Conservation (phyloP, 2,113 vertebrate genomes). For the Tretioscincus oriximinensis region DNA sequence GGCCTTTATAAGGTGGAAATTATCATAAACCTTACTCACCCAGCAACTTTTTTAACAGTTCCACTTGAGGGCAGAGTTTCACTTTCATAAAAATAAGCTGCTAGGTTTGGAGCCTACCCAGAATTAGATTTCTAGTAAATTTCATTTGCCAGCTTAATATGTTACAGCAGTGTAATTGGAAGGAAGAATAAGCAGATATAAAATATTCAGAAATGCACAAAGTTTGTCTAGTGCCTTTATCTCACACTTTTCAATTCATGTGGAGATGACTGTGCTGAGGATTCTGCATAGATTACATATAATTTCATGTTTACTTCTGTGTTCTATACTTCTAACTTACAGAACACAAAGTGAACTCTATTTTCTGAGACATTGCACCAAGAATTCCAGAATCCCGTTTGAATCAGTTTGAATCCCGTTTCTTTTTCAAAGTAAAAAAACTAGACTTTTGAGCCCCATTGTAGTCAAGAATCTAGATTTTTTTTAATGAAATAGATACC, state of each 20-base stretch:
- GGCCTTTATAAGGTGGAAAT: conserved; percentile 29
- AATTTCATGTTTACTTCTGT: not conserved
- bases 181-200: not conserved
- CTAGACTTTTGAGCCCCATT: no score
- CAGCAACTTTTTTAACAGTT: not conserved
- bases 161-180: not conserved
- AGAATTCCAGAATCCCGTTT: no score
- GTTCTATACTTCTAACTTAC: not conserved
- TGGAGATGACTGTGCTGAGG: not conserved
- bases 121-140: not conserved
- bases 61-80: conserved; percentile 32
- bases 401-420: no score
- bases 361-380: no score
- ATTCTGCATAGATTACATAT: not conserved
- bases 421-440: no score
- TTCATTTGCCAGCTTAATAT: not conserved
- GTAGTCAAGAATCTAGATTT: no score
- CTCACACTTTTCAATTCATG: not conserved
- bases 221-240: not conserved
- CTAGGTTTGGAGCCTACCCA: not conserved
- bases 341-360: not conserved
- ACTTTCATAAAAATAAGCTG: not conserved
- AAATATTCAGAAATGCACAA: not conserved
- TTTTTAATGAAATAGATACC: no score
- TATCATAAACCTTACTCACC: conserved; percentile 14